Percentiles rank a stretch among this genome's conserved stretches.
Evolutionary conservation across 2,797 vertebrate genomes (phyloP).

Genomic region (Enteromius paludinosus): DNA sequence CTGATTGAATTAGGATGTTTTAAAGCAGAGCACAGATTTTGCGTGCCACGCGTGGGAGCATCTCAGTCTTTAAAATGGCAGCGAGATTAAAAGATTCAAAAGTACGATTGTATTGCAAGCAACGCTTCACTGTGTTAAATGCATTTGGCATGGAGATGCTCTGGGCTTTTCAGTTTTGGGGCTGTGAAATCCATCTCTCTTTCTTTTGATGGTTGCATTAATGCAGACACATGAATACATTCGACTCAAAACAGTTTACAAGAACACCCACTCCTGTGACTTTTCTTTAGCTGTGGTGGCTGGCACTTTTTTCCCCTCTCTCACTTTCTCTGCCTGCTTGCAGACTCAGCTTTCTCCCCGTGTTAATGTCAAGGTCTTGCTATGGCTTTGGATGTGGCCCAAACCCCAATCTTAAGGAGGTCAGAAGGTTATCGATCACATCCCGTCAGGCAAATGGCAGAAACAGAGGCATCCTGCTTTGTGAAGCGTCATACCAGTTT

Average conservation of each 20-base stretch:
- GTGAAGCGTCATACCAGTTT: neutral
- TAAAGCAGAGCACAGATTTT: slow-evolving; percentile 43
- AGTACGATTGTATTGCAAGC: slow-evolving; percentile 38
- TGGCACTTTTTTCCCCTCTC: slow-evolving; percentile 36
- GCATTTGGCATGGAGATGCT: slow-evolving; percentile 31
- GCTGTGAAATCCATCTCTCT: slow-evolving; percentile 43
- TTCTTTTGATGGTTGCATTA: slow-evolving; percentile 35
- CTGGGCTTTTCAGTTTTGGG: slow-evolving; percentile 23
- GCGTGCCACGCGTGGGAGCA: slow-evolving; percentile 43
- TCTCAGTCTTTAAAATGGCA: slow-evolving; percentile 40
- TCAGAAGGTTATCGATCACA: slow-evolving; percentile 58
- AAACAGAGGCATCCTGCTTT: slow-evolving; percentile 31
- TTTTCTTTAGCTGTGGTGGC: slow-evolving; percentile 9
- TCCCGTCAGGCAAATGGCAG: slow-evolving; percentile 51
- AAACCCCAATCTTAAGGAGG: slow-evolving; percentile 58
- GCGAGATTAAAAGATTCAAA: slow-evolving; percentile 46
- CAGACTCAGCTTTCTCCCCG: slow-evolving; percentile 58
- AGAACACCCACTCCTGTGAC: slow-evolving; percentile 41
- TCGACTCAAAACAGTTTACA: slow-evolving; percentile 37
- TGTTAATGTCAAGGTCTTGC: slow-evolving; percentile 61
- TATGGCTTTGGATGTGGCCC: slow-evolving; percentile 56
- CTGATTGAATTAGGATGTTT: slow-evolving; percentile 51
- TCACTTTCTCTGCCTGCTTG: slow-evolving; percentile 39
- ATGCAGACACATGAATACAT: slow-evolving; percentile 36
- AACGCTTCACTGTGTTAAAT: slow-evolving; percentile 5